phyloP scores from a whole-genome alignment of 2,113 vertebrate genomes.

The Dolichotis patagonum region DNA sequence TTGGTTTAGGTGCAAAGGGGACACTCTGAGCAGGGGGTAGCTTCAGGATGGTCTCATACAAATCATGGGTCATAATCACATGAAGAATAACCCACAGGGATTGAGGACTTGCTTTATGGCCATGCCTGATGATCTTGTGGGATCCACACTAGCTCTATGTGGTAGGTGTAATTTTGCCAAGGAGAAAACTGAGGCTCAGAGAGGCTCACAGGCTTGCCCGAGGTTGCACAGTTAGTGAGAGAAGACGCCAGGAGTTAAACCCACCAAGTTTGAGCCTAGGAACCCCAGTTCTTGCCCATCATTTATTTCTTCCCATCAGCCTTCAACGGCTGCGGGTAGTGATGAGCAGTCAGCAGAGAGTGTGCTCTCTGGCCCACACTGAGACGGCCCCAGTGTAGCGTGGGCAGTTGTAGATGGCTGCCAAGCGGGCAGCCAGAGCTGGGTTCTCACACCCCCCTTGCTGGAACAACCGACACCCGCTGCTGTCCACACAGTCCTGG shows the following conservation, averaged over 20 bases:
- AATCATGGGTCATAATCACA: neutral
- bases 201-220: neutral
- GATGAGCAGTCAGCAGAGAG: neutral
- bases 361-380: neutral
- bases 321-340: neutral
- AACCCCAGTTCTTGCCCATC: neutral
- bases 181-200: slow-evolving; percentile 31
- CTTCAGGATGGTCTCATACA: neutral
- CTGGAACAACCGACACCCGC: neutral
- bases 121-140: neutral
- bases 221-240: neutral
- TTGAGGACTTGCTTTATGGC: neutral
- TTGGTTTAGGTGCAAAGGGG: neutral
- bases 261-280: neutral
- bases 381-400: neutral
- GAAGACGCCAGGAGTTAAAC: neutral
- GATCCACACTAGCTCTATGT: neutral
- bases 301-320: fast-evolving
- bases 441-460: neutral
- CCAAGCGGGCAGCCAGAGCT: neutral
- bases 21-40: neutral
- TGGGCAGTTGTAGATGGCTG: neutral
- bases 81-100: neutral
- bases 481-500: neutral
- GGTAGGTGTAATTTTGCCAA: neutral